Evolutionary conservation across 2,113 vertebrate genomes (phyloP).

Genomic region (Tetrax tetrax): DNA sequence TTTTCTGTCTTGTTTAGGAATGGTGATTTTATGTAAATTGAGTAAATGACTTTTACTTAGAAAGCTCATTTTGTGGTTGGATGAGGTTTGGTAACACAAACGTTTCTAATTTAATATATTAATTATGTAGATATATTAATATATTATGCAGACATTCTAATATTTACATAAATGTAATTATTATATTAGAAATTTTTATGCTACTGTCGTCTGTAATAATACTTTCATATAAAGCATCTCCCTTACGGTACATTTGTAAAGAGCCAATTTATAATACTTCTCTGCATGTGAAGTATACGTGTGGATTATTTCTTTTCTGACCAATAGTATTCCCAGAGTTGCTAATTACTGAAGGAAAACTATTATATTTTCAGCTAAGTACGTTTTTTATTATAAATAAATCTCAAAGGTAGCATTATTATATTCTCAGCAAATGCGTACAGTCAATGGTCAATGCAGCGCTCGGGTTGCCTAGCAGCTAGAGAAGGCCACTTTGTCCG

Average conservation of each 20-base stretch:
- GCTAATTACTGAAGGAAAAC: slow-evolving; percentile 30
- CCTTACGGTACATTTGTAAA: not conserved
- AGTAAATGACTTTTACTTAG: not conserved
- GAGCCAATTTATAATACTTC: not conserved
- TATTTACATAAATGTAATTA: not conserved
- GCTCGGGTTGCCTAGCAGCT: slow-evolving; percentile 70
- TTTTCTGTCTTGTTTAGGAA: not conserved
- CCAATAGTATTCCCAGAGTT: not conserved
- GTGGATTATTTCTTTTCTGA: not conserved
- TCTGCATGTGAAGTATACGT: not conserved
- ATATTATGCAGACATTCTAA: not conserved
- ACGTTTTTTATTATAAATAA: not conserved
- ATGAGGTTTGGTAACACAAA: not conserved
- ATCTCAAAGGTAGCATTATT: slow-evolving; percentile 15
- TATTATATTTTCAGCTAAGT: not conserved
- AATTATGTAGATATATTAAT: not conserved
- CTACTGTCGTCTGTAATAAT: not conserved
- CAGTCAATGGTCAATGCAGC: slow-evolving; percentile 9
- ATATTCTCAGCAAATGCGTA: not conserved
- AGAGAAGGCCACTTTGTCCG: slow-evolving; percentile 16
- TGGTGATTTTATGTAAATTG: not conserved
- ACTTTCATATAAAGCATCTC: not conserved
- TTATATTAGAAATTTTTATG: not conserved
- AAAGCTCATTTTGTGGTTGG: not conserved
- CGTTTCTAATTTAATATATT: not conserved